These are phyloP conservation scores for Nemoura dubitans DNA, from an alignment of 2,888 invertebrate genomes.

Conservation along the genomic window DNA sequence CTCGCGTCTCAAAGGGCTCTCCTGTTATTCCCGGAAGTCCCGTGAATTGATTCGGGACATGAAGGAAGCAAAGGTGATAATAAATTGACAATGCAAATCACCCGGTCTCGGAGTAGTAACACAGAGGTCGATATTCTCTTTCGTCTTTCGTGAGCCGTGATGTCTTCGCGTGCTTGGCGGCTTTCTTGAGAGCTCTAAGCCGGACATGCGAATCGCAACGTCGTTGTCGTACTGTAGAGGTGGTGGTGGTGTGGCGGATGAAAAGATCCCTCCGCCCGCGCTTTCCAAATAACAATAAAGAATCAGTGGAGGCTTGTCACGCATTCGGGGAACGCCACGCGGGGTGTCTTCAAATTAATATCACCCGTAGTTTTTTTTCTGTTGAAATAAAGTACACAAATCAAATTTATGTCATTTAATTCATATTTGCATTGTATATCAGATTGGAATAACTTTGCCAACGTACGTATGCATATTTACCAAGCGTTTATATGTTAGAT, in stretches of 20 bases:
- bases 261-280: not conserved
- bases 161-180: not conserved
- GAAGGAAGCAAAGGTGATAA: constrained; percentile 5
- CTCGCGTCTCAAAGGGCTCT: not conserved
- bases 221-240: not conserved
- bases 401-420: no score
- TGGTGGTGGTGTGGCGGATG: not conserved
- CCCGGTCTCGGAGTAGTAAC: no score
- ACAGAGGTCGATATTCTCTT: not conserved
- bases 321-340: not conserved
- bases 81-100: not conserved
- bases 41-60: not conserved
- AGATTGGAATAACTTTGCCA: no score
- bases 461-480: no score
- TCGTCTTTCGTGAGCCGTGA: not conserved
- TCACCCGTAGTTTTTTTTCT: no score
- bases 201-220: not conserved
- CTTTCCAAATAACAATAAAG: constrained; percentile 7
- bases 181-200: not conserved
- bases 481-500: no score
- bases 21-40: not conserved
- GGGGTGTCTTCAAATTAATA: not conserved
- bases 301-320: not conserved
- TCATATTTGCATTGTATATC: no score
- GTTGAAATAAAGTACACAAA: not conserved